Evolutionary conservation across 2,113 vertebrate species (phyloP).

Genomic region (Chlamydotis undulata): DNA sequence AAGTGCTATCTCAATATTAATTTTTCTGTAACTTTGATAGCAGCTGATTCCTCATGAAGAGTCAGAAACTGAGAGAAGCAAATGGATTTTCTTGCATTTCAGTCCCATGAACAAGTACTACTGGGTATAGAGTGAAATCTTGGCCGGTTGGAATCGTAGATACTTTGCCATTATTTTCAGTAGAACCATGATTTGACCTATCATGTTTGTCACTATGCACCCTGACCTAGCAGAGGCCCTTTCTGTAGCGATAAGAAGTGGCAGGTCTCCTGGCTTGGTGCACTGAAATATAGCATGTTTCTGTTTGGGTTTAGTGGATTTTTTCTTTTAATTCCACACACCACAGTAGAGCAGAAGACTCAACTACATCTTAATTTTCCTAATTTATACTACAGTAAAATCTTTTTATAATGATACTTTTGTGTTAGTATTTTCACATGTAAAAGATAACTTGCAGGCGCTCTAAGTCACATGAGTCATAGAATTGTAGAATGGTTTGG

Average conservation of each 20-base stretch:
- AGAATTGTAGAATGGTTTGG: too few species aligned
- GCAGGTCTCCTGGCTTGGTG: not conserved
- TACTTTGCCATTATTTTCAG: not conserved
- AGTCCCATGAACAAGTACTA: not conserved
- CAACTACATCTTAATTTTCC: conserved; percentile 52
- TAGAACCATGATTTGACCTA: not conserved
- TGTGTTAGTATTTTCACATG: conserved; percentile 5
- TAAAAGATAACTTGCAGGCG: conserved; percentile 24
- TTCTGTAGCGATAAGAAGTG: not conserved
- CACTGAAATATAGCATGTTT: conserved; percentile 41
- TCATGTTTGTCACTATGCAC: not conserved
- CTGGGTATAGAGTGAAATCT: not conserved
- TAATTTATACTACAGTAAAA: conserved; percentile 47
- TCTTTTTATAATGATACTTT: conserved; percentile 5
- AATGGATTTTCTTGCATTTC: not conserved
- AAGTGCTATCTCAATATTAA: not conserved
- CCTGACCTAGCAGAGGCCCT: not conserved
- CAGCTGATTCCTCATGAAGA: not conserved
- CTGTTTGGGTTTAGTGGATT: conserved; percentile 8
- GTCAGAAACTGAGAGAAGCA: not conserved
- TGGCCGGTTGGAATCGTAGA: not conserved
- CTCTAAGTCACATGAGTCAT: conserved; percentile 3
- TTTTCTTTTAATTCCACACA: conserved; percentile 37
- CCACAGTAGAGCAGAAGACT: conserved; percentile 27
- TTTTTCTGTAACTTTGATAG: not conserved